These are phyloP conservation scores for Magallana ariakensis DNA, from an alignment of 1,140 invertebrate species.

Conservation along the genomic window DNA sequence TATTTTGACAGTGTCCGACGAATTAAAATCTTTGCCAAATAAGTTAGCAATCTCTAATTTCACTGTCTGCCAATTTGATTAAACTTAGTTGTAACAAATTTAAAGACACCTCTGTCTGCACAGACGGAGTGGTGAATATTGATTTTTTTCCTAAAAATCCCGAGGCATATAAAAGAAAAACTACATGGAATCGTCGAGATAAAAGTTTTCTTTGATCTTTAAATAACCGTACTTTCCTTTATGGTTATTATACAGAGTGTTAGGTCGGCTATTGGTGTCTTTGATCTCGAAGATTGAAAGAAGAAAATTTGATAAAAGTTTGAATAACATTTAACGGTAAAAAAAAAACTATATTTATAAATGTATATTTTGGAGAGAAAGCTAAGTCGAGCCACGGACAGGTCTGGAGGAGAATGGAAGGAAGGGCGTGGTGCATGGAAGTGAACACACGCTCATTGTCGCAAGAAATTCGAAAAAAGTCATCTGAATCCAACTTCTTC, in stretches of 20 bases:
- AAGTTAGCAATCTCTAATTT: not conserved
- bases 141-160: slow-evolving; percentile 24
- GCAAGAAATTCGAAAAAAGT: too few relatives aligned
- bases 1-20: not conserved
- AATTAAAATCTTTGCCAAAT: not conserved
- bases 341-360: not conserved
- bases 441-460: too few relatives aligned
- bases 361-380: not conserved
- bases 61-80: slow-evolving; percentile 19
- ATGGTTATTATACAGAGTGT: slow-evolving; percentile 34
- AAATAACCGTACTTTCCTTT: slow-evolving; percentile 41
- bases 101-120: not conserved
- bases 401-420: not conserved
- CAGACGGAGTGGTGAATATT: not conserved
- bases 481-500: too few relatives aligned
- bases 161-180: slow-evolving; percentile 37
- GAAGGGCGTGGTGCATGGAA: not conserved
- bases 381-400: not conserved
- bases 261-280: slow-evolving; percentile 35
- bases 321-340: slow-evolving; percentile 25
- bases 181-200: slow-evolving; percentile 40
- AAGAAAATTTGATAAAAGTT: slow-evolving; percentile 37
- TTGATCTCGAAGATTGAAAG: slow-evolving; percentile 2
- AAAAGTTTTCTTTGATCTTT: slow-evolving; percentile 40
- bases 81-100: slow-evolving; percentile 7